A percentile compares a stretch with the other conserved stretches of the same genome.
Conservation (phyloP, 1,140 invertebrate species). For the Procambarus clarkii region DNA sequence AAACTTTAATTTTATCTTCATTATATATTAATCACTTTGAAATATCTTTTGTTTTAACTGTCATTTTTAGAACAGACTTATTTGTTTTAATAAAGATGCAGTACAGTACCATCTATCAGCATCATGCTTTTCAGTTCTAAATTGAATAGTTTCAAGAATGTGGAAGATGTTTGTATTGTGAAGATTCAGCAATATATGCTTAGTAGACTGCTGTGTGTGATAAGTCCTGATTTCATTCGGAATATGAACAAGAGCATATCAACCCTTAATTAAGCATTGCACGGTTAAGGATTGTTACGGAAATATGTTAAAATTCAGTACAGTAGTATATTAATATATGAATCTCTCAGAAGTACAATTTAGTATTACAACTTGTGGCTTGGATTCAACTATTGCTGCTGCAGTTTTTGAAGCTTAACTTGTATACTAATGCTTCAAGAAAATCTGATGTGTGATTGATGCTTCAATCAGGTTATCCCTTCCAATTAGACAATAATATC, state of each 20-base stretch:
- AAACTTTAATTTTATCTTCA: background rate
- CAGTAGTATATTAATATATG: background rate
- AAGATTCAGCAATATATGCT: slow-evolving; percentile 1
- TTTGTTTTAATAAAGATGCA: background rate
- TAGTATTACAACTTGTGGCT: slow-evolving; percentile 37
- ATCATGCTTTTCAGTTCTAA: background rate
- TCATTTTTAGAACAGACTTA: too few species aligned
- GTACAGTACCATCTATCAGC: background rate
- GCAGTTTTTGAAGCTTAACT: slow-evolving; percentile 13
- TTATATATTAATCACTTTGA: background rate
- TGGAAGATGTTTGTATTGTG: background rate
- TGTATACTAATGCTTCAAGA: slow-evolving; percentile 39
- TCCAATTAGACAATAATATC: slow-evolving; percentile 44
- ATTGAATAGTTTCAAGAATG: background rate
- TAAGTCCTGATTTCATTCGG: background rate
- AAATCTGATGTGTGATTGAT: slow-evolving; percentile 33
- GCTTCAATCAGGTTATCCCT: background rate
- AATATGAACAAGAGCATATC: slow-evolving; percentile 23
- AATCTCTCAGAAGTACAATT: slow-evolving; percentile 42
- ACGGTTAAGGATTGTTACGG: background rate
- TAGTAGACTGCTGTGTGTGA: background rate
- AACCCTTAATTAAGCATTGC: background rate
- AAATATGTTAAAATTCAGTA: background rate
- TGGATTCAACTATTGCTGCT: background rate
- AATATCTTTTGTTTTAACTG: background rate